These are phyloP conservation scores for Drosophila rufa DNA, from an alignment of 1,140 invertebrate species.

Conservation along the genomic window DNA sequence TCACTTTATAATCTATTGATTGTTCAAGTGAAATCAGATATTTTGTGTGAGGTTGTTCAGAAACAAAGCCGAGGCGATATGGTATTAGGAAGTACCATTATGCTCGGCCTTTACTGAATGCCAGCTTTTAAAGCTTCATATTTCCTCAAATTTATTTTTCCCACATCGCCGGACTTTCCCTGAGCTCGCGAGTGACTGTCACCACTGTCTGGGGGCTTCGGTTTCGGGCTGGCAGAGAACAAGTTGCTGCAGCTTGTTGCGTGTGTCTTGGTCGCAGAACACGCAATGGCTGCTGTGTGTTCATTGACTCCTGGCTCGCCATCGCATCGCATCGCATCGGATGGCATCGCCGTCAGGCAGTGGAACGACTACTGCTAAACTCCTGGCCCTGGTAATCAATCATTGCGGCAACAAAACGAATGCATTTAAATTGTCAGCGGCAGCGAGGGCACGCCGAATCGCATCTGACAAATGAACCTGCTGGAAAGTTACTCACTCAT, in stretches of 20 bases:
- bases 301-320: constrained; percentile 70
- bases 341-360: neutral
- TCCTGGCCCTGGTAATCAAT: constrained; percentile 66
- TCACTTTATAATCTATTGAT: constrained; percentile 5
- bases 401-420: constrained; percentile 68
- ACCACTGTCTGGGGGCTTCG: constrained; percentile 65
- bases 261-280: constrained; percentile 58
- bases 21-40: constrained; percentile 5
- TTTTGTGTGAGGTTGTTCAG: neutral
- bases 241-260: constrained; percentile 55
- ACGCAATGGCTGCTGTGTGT: constrained; percentile 72
- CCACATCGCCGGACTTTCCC: neutral
- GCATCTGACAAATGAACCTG: constrained; percentile 70
- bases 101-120: too few species aligned
- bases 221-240: constrained; percentile 63
- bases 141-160: neutral
- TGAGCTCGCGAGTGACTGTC: neutral
- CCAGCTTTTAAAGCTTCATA: neutral
- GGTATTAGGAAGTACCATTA: neutral
- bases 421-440: constrained; percentile 81
- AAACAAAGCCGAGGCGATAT: neutral
- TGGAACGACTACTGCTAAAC: constrained; percentile 55
- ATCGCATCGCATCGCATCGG: constrained; percentile 41
- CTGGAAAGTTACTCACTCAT: constrained; percentile 76
- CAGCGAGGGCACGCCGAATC: constrained; percentile 43